A percentile compares a stretch with the other conserved stretches of the same genome.
These are phyloP conservation scores for Euphydryas editha DNA, from an alignment of 2,888 invertebrate species.

Conservation along the genomic window DNA sequence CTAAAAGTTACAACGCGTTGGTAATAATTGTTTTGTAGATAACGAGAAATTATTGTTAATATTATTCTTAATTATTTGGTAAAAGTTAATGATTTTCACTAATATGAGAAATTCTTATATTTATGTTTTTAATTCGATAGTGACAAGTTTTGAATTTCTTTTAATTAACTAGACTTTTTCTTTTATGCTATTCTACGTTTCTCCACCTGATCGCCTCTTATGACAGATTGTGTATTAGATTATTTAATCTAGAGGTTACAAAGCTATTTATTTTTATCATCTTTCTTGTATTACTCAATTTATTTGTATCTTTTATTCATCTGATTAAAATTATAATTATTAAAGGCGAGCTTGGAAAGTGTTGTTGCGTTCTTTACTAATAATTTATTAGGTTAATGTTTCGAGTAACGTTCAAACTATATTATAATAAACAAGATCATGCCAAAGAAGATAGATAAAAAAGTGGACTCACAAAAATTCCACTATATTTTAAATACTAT, in stretches of 20 bases:
- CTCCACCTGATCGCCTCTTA: neutral
- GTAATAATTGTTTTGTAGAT: conserved; percentile 36
- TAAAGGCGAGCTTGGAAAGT: too few relatives aligned
- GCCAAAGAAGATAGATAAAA: neutral
- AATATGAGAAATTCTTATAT: too few relatives aligned
- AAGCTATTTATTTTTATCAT: too few relatives aligned
- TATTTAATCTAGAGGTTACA: too few relatives aligned
- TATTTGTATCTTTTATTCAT: too few relatives aligned
- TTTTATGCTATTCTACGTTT: neutral
- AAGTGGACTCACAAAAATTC: neutral
- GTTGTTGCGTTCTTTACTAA: too few relatives aligned
- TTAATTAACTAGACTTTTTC: conserved; percentile 6
- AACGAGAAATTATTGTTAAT: conserved; percentile 11
- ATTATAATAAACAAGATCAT: neutral
- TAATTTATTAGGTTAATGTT: too few relatives aligned
- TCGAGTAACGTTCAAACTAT: neutral
- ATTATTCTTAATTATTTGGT: too few relatives aligned
- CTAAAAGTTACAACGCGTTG: conserved; percentile 14
- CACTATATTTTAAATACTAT: neutral
- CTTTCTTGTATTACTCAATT: too few relatives aligned
- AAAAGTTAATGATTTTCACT: too few relatives aligned
- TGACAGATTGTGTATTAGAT: too few relatives aligned
- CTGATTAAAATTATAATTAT: too few relatives aligned
- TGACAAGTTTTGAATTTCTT: conserved; percentile 20
- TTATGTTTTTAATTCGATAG: conserved; percentile 15